These are phyloP conservation scores for Drosophila nigritarsus DNA, from an alignment of 2,888 invertebrate species.

Conservation along the genomic window DNA sequence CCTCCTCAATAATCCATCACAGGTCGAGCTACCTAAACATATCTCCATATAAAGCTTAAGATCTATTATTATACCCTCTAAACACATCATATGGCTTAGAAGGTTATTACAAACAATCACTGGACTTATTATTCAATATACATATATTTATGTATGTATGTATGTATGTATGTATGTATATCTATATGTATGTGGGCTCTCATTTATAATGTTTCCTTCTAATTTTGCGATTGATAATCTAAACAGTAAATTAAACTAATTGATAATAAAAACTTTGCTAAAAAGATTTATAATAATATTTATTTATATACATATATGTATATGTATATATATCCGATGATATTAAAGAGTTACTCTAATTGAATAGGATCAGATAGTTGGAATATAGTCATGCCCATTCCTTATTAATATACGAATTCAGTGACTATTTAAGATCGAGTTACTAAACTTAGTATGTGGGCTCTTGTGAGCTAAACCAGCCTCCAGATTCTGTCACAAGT, in stretches of 20 bases:
- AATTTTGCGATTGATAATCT: background rate
- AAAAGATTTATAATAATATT: background rate
- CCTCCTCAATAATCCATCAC: conserved; percentile 26
- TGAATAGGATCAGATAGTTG: background rate
- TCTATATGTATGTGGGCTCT: background rate
- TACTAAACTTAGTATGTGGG: background rate
- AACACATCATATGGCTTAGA: no score
- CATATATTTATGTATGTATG: no score
- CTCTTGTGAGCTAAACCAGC: background rate
- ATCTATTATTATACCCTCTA: conserved; percentile 38
- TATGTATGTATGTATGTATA: background rate
- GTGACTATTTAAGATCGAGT: background rate
- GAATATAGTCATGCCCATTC: background rate
- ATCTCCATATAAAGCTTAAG: conserved; percentile 13
- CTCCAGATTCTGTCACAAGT: background rate
- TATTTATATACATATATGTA: no score
- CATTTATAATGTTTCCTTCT: background rate
- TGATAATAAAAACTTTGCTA: background rate
- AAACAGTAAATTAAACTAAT: background rate
- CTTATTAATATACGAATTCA: background rate
- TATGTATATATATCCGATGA: background rate
- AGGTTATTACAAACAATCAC: background rate
- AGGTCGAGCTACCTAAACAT: background rate
- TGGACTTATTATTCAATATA: background rate
- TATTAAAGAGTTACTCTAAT: background rate